phyloP scores from a whole-genome alignment of 2,888 invertebrate species.

The Ophion slaviceki region DNA sequence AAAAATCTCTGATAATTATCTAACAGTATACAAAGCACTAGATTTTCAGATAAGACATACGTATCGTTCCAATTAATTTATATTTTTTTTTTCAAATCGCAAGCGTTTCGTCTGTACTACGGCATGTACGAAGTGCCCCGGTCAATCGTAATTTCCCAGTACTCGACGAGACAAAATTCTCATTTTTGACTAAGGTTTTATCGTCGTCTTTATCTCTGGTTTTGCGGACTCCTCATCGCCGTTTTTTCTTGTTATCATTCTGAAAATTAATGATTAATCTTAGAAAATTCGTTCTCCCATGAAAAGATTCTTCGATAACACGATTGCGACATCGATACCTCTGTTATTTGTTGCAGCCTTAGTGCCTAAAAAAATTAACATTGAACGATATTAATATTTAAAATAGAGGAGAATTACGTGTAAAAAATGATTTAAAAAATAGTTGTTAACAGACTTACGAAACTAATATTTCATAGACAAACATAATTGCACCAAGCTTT shows the following conservation, averaged over 20 bases:
- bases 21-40: too few relatives aligned
- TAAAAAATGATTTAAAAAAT: not conserved
- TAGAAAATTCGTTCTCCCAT: constrained; percentile 59
- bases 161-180: too few relatives aligned
- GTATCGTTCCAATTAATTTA: too few relatives aligned
- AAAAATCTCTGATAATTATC: too few relatives aligned
- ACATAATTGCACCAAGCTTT: constrained; percentile 75
- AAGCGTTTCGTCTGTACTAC: too few relatives aligned
- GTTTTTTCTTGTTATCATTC: constrained; percentile 75
- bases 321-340: constrained; percentile 70
- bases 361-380: constrained; percentile 62
- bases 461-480: constrained; percentile 73
- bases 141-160: too few relatives aligned
- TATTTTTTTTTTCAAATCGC: too few relatives aligned
- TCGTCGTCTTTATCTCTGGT: constrained; percentile 34
- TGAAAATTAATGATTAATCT: constrained; percentile 36
- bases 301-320: constrained; percentile 73
- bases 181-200: too few relatives aligned
- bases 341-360: constrained; percentile 64
- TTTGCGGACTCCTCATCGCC: constrained; percentile 68
- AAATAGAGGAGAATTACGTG: not conserved
- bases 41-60: too few relatives aligned
- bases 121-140: too few relatives aligned
- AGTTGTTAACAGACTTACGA: constrained; percentile 50
- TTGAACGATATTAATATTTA: constrained; percentile 15